Base-by-base conservation (phyloP, 2,888 invertebrate species). In the Lasiommata megera region DNA sequence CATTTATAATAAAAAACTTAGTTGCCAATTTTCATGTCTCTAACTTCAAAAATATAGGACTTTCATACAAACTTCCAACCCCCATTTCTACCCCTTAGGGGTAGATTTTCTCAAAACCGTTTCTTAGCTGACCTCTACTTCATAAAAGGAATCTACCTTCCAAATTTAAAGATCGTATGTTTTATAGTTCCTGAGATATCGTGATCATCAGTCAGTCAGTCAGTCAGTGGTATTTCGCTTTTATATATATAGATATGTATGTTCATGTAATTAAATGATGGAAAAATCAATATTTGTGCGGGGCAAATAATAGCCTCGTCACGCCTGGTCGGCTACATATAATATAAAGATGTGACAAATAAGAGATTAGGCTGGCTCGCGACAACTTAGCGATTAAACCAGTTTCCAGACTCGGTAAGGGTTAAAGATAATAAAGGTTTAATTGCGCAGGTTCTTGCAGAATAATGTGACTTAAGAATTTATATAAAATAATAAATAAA, bases 361-460 rank as follows among this genome's bases (percentile, higher is more conserved):
- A 46, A 46, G 31, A 51, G 44, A 7, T 36, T 48, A 44, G 17
- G 34, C 28, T 18, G 9, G 8, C 16, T 6, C 1, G 28, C 23
- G 46, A 14, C 44, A 58, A 52, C 55, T 52, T 29, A 58, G 54
- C 34, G 23, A 52, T 58, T 54, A 55, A 84, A 82, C 83, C 55
- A 79, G 84, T 84, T 84, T 77, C 74, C 70, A 72, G 64, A 71
- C 68, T 72, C 68, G 67, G 66, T 41, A 48, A 69, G 59, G 71
- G 73, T 73, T 72, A 74, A 67, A 75, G 72, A 77, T 79, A 81
- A 73, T 81, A 79, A 82, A 79, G 76, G 68, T 77, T 79, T 79
- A 80, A 82, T 82, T 79, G 75, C 74, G 73, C 77, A 69, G 73
- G 77, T 78, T 73, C 67, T 71, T 67, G 67, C 65, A 62, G 62